phyloP scores from a whole-genome alignment of 2,797 vertebrate species.

The Gouania willdenowi region DNA sequence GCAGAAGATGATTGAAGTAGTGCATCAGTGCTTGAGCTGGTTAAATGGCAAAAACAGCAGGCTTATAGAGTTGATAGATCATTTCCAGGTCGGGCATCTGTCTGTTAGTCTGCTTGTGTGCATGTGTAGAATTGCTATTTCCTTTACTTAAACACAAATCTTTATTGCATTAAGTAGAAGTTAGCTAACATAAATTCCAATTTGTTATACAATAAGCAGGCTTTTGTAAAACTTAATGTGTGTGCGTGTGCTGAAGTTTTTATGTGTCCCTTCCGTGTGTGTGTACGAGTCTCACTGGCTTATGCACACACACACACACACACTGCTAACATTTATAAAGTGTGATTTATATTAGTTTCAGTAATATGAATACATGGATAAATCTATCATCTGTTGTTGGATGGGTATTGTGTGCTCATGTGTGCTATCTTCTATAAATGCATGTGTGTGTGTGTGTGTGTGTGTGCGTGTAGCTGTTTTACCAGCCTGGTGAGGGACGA shows the following conservation, averaged over 20 bases:
- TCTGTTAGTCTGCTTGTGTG: slow-evolving; percentile 41
- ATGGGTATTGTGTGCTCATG: neutral
- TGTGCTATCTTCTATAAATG: slow-evolving; percentile 7
- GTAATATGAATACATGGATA: too few species aligned
- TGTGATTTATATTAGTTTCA: too few species aligned
- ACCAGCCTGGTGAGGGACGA: slow-evolving; percentile 25
- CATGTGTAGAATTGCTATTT: slow-evolving; percentile 21
- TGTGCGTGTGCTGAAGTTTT: neutral
- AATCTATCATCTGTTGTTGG: neutral
- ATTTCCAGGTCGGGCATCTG: slow-evolving; percentile 31
- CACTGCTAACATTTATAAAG: too few species aligned
- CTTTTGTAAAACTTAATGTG: neutral
- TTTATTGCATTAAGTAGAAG: slow-evolving; percentile 54
- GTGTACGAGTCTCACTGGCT: too few species aligned
- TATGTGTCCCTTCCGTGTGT: too few species aligned
- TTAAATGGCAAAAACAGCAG: slow-evolving; percentile 58
- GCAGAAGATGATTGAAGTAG: slow-evolving; percentile 68
- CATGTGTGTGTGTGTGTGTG: too few species aligned
- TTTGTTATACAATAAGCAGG: slow-evolving; percentile 35
- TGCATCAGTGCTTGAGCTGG: slow-evolving; percentile 52
- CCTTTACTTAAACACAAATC: slow-evolving; percentile 47
- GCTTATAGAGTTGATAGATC: slow-evolving; percentile 64
- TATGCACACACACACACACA: too few species aligned
- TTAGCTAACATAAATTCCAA: slow-evolving; percentile 47
- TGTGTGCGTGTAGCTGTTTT: slow-evolving; percentile 6